Base-by-base conservation (phyloP, 2,888 invertebrate species). In the Altica lythri region DNA sequence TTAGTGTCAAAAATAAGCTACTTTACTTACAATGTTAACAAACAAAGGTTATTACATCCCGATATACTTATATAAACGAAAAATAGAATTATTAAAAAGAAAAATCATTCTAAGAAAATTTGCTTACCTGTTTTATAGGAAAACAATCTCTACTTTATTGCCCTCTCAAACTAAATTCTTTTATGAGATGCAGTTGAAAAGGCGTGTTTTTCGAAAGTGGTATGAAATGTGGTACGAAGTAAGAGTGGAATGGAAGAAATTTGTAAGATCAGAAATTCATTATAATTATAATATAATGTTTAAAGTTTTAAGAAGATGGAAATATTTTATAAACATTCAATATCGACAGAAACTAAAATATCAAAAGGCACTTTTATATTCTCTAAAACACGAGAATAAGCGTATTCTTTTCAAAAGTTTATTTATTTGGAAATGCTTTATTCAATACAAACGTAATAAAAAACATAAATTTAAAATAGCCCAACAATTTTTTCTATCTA, bases 201-300 rank as follows among this genome's bases (percentile, higher is more conserved):
- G 37, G 34, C 63, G 63, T 46, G 54, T 38, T 6, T 67, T 71
- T 44, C 42, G 46, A 16, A 55, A 50, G 47, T 65, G 69, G 63
- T 53, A 53, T 35, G 50, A 35, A 4, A 49, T 55, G 52, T 70
- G 69, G 67, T 70, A 66, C 42, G 61, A 65, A 47, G 61, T 64
- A 40, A 63, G 59, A 53, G 54, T 65, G n/a, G 63, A 61, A 50
- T 71, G 71, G 70, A 66, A 69, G 47, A 51, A 68, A 34, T 47
- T 58, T 4, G 49, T 72, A 42, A 60, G 68, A 49, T 70, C 71
- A 4, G 57, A 68, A 19, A 59, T 72, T 30, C 69, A 71, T 53
- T 64, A 67, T 22, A 61, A 64, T 40, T 65, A 63, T 47, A 51
- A 53, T 35, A 44, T 65, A 25, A 64, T 65, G 56, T 55, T 62